Conservation (phyloP, 2,888 invertebrate species). For the Polietes domitor region DNA sequence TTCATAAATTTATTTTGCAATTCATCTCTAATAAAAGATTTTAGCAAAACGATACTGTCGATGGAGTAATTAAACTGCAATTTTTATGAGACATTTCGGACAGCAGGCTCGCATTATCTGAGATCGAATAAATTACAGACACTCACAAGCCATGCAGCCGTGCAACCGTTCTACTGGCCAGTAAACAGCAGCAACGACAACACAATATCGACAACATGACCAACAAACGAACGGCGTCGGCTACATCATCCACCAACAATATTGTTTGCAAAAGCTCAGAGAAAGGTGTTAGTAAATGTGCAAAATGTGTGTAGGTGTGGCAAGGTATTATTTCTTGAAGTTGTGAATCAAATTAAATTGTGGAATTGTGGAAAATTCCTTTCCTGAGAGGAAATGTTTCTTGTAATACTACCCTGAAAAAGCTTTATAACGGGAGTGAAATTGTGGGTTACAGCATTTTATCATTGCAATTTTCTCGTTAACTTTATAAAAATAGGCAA, state of each 20-base stretch:
- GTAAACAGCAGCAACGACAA: conserved; percentile 7
- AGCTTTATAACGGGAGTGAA: no score
- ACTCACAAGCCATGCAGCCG: conserved; percentile 57
- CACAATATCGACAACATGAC: conserved; percentile 16
- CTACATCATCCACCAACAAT: conserved; percentile 1
- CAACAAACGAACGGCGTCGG: background rate
- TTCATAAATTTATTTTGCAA: conserved; percentile 71
- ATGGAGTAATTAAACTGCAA: conserved; percentile 81
- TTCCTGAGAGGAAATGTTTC: no score
- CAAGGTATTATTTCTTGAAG: no score
- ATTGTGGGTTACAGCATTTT: no score
- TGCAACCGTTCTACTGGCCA: no score
- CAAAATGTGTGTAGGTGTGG: no score
- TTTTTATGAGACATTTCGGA: conserved; percentile 80
- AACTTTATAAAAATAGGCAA: no score
- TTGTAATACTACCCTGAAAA: no score
- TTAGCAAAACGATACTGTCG: conserved; percentile 80
- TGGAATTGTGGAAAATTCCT: no score
- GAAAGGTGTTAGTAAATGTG: background rate
- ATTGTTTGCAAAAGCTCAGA: background rate
- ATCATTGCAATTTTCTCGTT: no score
- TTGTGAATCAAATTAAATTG: no score
- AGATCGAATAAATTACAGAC: conserved; percentile 80
- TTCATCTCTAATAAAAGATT: conserved; percentile 80
- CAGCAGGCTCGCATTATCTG: conserved; percentile 78